These are phyloP conservation scores for Bembecia ichneumoniformis DNA, from an alignment of 2,888 invertebrate species.

Conservation along the genomic window DNA sequence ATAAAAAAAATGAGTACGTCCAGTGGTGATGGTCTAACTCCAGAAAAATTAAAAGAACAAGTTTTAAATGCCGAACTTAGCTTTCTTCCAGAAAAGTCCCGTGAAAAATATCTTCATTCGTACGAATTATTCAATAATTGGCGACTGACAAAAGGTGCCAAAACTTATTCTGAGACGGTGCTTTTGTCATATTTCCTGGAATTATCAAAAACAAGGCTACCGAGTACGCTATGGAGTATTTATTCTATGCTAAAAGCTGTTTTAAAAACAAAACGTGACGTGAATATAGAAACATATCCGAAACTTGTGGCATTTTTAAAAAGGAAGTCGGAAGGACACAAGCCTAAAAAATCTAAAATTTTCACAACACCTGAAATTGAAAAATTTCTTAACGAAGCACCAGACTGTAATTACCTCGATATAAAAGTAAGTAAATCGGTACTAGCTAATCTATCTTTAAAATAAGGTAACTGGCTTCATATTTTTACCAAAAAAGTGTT, in stretches of 20 bases:
- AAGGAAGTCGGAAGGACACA: conserved; percentile 1
- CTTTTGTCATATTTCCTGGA: conserved; percentile 6
- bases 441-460: conserved; percentile 2
- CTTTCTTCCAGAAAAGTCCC: background rate
- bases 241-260: conserved; percentile 8
- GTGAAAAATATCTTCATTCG: background rate
- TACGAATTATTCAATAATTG: background rate
- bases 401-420: conserved; percentile 2
- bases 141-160: background rate
- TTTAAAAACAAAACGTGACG: conserved; percentile 5
- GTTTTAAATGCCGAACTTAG: background rate
- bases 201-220: conserved; percentile 4
- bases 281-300: conserved; percentile 5
- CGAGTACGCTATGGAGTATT: conserved; percentile 4
- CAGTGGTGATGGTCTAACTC: too few relatives aligned
- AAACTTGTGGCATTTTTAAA: conserved; percentile 3
- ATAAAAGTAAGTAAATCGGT: conserved; percentile 6
- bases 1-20: too few relatives aligned
- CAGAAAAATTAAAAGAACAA: too few relatives aligned
- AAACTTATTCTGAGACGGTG: background rate
- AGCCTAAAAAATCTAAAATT: conserved; percentile 3
- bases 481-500: too few relatives aligned
- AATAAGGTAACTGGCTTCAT: too few relatives aligned
- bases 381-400: conserved; percentile 6
- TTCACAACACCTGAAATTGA: conserved; percentile 5